Base-by-base conservation (phyloP, 2,113 vertebrate genomes). In the Aythya baeri region DNA sequence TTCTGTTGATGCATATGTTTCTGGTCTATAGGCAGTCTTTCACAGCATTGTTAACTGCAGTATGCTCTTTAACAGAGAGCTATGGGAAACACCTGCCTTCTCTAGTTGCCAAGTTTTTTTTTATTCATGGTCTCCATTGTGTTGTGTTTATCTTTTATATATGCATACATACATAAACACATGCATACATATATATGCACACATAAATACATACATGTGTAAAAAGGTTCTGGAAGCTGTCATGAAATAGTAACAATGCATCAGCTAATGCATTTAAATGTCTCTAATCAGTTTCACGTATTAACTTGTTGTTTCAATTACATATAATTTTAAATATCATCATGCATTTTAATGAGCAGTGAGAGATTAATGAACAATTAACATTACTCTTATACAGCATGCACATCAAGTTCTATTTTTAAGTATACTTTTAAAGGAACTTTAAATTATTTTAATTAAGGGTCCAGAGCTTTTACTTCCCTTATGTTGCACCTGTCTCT, bases 31-130 rank as follows among this genome's bases (percentile, higher is more conserved):
- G 89, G 82, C 83, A 78, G 93, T 7, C 85, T 89, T 96, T 89
- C 78, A 38, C 41, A 44, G 93, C 83, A 78, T 86, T 65, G 2
- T 97, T 97, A 97, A 91, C 49, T 57, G 80, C 80, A 93, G 84
- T 18, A 65, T 73, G 92, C 80, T 91, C 71, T 93, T 94, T 90
- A 94, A 89, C 88, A 91, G 85, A 85, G 44, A 93, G 84, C 95
- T 94, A 94, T 94, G 94, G 97, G 96, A 97, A 98, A 97, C 98
- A 98, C 97, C 97, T 98, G 98, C 90, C 72, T 89, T 72, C 71
- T 49, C 43, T 36, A n/a, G 18, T 46, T 83, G 96, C 98, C 97
- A 97, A 91, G 58, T 72, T 72, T 93, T 73, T 90, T 72, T 95
- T 92, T 73, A 93, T 74, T 91, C 55, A 29, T 77, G 26, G 32